These are phyloP conservation scores for Diphyllodes magnificus DNA, from an alignment of 2,113 vertebrate genomes.

Conservation along the genomic window DNA sequence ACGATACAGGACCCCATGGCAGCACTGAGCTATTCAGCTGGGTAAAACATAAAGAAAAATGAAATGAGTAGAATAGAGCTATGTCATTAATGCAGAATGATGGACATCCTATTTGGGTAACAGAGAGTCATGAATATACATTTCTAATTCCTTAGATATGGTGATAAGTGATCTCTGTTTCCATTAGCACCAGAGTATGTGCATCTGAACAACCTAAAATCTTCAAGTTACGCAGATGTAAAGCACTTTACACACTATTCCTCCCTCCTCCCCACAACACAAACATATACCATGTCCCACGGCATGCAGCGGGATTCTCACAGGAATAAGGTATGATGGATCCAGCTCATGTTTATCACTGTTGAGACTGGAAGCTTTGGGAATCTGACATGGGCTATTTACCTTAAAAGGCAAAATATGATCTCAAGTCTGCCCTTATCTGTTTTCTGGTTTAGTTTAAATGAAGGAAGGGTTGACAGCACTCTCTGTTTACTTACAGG, in stretches of 20 bases:
- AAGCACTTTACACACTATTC: not conserved
- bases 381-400: not conserved
- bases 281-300: not conserved
- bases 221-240: not conserved
- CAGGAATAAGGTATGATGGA: not conserved
- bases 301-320: not conserved
- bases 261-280: not conserved
- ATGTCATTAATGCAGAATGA: constrained; percentile 12
- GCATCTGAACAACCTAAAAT: not conserved
- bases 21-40: constrained; percentile 24
- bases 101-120: not conserved
- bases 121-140: constrained; percentile 13
- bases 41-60: constrained; percentile 37
- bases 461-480: not conserved
- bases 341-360: not conserved
- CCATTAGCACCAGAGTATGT: not conserved
- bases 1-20: constrained; percentile 8
- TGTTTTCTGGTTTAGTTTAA: not conserved
- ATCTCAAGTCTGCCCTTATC: not conserved
- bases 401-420: constrained; percentile 24
- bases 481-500: not conserved
- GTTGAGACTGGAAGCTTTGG: not conserved
- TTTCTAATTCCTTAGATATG: constrained; percentile 25
- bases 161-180: not conserved
- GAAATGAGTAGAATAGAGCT: constrained; percentile 16